Evolutionary conservation across 2,888 invertebrate species (phyloP), one percentile per base, ranked within the genome.

Genomic region (Liposcelis brunnea): DNA sequence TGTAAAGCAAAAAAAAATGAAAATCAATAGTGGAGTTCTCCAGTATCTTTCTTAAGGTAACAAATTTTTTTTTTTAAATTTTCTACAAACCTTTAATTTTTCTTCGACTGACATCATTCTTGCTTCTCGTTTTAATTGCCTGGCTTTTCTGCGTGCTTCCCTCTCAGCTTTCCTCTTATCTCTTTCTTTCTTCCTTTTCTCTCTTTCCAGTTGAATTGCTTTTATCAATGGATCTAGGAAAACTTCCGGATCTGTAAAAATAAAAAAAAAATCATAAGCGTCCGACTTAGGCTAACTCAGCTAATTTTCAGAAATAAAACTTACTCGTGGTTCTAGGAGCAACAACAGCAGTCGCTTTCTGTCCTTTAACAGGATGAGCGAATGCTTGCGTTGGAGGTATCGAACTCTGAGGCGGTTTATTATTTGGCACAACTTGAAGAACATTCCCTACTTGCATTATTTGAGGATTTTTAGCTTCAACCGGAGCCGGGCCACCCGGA

Each of bases 381-480:
- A 32, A 19, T 47, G 38, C 8, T 26, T 19, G 42, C 2, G 43
- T 33, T 8, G 16, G 8, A n/a, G 18, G 32, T 7, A 8, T 43
- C 15, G 33, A 43, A 40, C 35, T 45, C 31, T 50, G 51, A 14
- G 62, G 5, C 8, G 26, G 26, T 26, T 26, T 56, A 44, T 71
- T 71, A 16, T 63, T 66, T 2, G 73, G 74, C 3, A 73, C 68
- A 6, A 74, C 72, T 60, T 74, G 71, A 31, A 74, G 58, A 50
- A 72, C 67, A 52, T 74, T 74, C 14, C 74, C 74, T 32, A 74
- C 68, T 66, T 73, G 62, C 11, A 65, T 50, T 16, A 63, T 56
- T 34, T 43, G 43, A 15, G 26, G 4, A 26, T 19, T 31, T 36
- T 47, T 49, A 14, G 48, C 36, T 8, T 26, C 21, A 40, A 37